Conservation (phyloP, 2,797 vertebrate genomes). For the Lutjanus campechanus region DNA sequence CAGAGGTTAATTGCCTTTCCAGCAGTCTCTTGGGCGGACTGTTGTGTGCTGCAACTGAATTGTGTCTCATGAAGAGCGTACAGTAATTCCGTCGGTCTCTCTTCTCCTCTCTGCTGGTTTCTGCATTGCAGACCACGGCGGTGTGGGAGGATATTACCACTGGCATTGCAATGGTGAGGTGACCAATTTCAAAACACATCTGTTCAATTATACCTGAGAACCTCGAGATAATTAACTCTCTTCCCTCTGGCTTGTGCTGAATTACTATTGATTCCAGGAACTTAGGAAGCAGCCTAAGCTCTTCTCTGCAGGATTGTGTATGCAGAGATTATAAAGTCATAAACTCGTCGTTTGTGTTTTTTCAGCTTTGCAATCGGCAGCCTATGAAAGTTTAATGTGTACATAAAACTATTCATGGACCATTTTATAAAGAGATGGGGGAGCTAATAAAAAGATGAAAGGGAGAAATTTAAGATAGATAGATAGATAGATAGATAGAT, state of each 20-base stretch:
- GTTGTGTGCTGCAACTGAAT: conserved; percentile 56
- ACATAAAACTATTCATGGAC: conserved; percentile 43
- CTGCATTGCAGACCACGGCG: conserved; percentile 48
- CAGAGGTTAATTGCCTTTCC: conserved; percentile 77
- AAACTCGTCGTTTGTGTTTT: conserved; percentile 49
- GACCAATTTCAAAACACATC: conserved; percentile 81
- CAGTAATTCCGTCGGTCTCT: conserved; percentile 32
- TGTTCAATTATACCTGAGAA: conserved; percentile 81
- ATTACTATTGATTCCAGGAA: conserved; percentile 75
- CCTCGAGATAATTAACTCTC: conserved; percentile 78
- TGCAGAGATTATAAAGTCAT: conserved; percentile 68
- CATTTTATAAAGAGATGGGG: conserved; percentile 33
- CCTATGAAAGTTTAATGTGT: conserved; percentile 49
- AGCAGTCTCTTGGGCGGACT: conserved; percentile 57
- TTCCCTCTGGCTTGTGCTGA: conserved; percentile 75
- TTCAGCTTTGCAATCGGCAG: conserved; percentile 26
- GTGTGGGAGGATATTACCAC: conserved; percentile 67
- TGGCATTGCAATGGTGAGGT: conserved; percentile 70
- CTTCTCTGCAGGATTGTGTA: conserved; percentile 53
- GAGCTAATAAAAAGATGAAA: conserved; percentile 26
- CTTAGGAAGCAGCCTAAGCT: conserved; percentile 54
- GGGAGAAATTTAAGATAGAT: conserved; percentile 28
- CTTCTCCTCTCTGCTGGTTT: conserved; percentile 24
- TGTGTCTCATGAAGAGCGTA: conserved; percentile 46
- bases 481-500: conserved; percentile 7